Base-by-base conservation (phyloP, 2,113 vertebrate genomes). In the Entomyzon cyanotis region DNA sequence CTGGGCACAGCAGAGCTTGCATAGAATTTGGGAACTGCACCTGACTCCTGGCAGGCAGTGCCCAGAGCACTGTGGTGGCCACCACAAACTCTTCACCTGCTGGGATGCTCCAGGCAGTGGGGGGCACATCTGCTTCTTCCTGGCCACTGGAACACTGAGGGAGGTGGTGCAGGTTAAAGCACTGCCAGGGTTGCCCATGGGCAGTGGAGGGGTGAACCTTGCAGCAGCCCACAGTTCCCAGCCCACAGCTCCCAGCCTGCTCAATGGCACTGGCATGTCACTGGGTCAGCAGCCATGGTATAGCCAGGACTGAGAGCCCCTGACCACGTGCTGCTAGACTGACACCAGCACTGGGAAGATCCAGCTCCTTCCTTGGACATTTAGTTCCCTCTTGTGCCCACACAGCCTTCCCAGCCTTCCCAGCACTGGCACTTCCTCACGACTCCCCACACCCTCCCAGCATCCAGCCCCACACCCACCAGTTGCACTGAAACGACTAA, bases 191-290 rank as follows among this genome's bases (percentile, higher is more conserved):
- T 3, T 50, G 50, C 10, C 52, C 52, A 19, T 3, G 52, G 44
- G 33, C 52, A 65, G 37, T 9, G 18, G 14, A 71, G n/a, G 41
- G 30, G 49, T 17, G 42, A 65, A 11, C 12, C 25, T 22, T 65
- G 42, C 12, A 12, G 74, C 24, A 75, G 14, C 15, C 42, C 15
- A 2, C 39, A 71, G 71, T 10, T 35, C 22, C 41, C 71, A 44
- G 24, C 8, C 33, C 3, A 2, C 21, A 41, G 56, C 9, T 47
- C 55, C 46, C 64, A 41, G 9, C 24, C 76, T 9, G 37, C 60
- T 20, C 28, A 1, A 2, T 3, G 12, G 67, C 16, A 9, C 33
- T 8, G 25, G 4, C 18, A 2, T 9, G 13, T 24, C 73, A 14
- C 62, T 3, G 30, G 35, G 25, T 6, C 49, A 42, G 49, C 2